Conservation (phyloP, 2,113 vertebrate species). For the Ciconia maguari region DNA sequence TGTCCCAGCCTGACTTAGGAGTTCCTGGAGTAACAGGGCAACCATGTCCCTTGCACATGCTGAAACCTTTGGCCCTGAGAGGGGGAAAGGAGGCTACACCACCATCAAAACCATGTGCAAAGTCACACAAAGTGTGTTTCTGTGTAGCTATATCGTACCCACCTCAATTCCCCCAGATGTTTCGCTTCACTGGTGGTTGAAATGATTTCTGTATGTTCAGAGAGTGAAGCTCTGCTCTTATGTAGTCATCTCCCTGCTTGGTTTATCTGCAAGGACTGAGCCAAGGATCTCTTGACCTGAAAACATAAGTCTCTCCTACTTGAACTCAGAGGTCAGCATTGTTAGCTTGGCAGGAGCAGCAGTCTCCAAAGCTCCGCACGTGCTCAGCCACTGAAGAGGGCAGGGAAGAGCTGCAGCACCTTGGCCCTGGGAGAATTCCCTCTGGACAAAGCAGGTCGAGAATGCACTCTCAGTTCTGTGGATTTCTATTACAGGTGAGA, state of each 20-base stretch:
- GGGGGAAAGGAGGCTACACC: neutral
- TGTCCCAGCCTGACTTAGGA: neutral
- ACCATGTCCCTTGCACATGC: fast-evolving
- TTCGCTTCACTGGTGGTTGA: neutral
- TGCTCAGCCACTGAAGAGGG: neutral
- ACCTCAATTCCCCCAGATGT: neutral
- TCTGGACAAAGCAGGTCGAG: neutral
- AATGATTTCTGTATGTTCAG: neutral
- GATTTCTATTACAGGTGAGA: neutral
- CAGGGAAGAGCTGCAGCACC: neutral
- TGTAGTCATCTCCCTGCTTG: neutral
- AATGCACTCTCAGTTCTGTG: neutral
- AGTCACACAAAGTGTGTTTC: neutral
- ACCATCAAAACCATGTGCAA: fast-evolving
- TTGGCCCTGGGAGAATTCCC: neutral
- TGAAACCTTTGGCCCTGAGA: neutral
- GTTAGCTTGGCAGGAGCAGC: neutral
- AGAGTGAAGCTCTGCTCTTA: neutral
- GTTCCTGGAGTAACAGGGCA: neutral
- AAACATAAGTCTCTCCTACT: neutral
- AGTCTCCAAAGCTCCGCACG: neutral
- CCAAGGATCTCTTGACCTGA: conserved; percentile 3
- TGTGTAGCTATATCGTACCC: neutral
- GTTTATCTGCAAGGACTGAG: neutral
- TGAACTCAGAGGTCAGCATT: neutral